A percentile compares a stretch with the other conserved stretches of the same genome.
phyloP scores from a whole-genome alignment of 2,113 vertebrate species.

The Tragelaphus buxtoni region DNA sequence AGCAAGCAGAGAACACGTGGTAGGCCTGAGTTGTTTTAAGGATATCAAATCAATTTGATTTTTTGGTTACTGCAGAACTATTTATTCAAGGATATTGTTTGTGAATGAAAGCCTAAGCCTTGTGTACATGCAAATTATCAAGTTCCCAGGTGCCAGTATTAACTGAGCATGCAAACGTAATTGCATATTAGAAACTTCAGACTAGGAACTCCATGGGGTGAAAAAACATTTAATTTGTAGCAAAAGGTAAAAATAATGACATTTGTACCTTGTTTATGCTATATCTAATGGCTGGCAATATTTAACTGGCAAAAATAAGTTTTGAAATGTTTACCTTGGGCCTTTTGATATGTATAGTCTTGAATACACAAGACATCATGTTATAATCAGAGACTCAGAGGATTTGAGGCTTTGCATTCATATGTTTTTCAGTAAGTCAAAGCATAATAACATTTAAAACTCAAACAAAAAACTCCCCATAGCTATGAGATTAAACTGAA shows the following conservation, averaged over 20 bases:
- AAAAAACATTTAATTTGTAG: slow-evolving; percentile 16
- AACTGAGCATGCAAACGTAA: slow-evolving; percentile 29
- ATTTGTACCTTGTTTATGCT: background rate
- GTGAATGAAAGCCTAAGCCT: background rate
- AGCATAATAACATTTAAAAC: background rate
- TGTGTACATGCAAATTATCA: background rate
- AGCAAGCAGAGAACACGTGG: background rate
- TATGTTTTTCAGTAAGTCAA: background rate
- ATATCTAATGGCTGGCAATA: background rate
- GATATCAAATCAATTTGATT: background rate
- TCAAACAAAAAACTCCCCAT: background rate
- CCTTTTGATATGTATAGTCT: background rate
- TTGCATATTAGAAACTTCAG: slow-evolving; percentile 18
- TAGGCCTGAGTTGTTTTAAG: background rate
- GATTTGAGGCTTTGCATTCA: background rate
- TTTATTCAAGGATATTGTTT: slow-evolving; percentile 11
- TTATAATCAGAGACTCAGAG: background rate
- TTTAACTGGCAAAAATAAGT: slow-evolving; percentile 1
- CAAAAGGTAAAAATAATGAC: slow-evolving; percentile 7
- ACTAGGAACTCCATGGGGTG: background rate
- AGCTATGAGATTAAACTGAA: background rate
- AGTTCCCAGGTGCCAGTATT: slow-evolving; percentile 28
- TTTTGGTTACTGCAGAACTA: background rate
- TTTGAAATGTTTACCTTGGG: background rate
- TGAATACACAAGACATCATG: background rate